Evolutionary conservation across 1,140 invertebrate species (phyloP).

Genomic region (Varroa destructor): DNA sequence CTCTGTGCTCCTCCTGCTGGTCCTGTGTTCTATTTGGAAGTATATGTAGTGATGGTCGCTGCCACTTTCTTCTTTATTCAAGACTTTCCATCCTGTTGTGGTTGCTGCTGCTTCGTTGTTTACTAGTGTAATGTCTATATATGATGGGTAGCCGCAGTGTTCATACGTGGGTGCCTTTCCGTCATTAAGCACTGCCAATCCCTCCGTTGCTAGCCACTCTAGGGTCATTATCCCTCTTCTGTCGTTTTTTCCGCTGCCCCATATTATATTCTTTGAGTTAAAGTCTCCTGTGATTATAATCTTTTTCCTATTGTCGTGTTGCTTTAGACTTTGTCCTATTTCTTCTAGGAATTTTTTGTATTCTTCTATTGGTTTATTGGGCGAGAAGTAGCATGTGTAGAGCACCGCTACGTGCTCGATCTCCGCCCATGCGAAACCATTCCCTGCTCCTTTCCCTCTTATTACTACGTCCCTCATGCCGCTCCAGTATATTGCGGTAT

Average conservation of each 20-base stretch:
- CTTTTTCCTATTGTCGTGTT: background rate
- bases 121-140: background rate
- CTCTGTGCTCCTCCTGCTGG: background rate
- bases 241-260: background rate
- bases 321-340: background rate
- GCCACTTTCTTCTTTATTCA: background rate
- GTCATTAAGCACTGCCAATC: background rate
- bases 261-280: background rate
- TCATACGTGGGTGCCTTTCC: background rate
- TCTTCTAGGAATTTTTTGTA: background rate
- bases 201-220: background rate
- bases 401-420: background rate
- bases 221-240: background rate
- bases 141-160: background rate
- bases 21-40: background rate
- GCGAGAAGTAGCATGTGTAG: background rate
- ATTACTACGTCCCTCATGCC: background rate
- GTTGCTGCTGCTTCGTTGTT: background rate
- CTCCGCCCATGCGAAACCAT: background rate
- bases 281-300: background rate
- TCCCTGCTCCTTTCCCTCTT: background rate
- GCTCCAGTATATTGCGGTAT: background rate
- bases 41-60: conserved; percentile 4
- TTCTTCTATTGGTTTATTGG: background rate
- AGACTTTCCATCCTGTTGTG: background rate